Percentiles rank a stretch among this genome's conserved stretches.
Conservation (phyloP, 2,113 vertebrate genomes). For the Chloroceryle aenea region DNA sequence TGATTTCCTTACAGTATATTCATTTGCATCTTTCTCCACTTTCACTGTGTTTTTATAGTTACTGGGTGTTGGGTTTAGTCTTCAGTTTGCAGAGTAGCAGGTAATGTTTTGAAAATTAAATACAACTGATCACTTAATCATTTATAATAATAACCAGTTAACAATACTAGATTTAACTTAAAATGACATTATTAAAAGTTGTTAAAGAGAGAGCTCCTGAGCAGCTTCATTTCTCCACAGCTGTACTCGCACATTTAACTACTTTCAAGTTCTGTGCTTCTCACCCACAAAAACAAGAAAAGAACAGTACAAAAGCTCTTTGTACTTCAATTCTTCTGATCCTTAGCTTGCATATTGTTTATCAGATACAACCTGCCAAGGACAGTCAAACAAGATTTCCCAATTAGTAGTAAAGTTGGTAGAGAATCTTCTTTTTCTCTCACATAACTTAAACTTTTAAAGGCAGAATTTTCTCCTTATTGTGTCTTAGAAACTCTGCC, state of each 20-base stretch:
- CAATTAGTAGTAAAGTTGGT: not conserved
- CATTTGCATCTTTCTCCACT: not conserved
- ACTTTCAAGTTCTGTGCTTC: not conserved
- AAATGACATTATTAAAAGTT: not conserved
- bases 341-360: not conserved
- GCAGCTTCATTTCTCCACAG: not conserved
- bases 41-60: not conserved
- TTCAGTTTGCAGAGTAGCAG: not conserved
- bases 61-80: not conserved
- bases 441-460: not conserved
- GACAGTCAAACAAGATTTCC: not conserved
- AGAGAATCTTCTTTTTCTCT: not conserved
- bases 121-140: not conserved
- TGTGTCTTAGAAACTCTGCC: not conserved
- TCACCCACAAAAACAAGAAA: not conserved
- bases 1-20: not conserved
- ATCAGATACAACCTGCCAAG: not conserved
- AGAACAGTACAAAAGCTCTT: not conserved
- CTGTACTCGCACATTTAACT: fast-evolving
- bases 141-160: not conserved
- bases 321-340: not conserved
- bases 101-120: not conserved
- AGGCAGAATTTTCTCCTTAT: not conserved
- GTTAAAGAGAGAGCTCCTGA: not conserved
- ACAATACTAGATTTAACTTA: not conserved